Base-by-base conservation (phyloP, 2,797 vertebrate species). In the Crocodylus rhombifer region DNA sequence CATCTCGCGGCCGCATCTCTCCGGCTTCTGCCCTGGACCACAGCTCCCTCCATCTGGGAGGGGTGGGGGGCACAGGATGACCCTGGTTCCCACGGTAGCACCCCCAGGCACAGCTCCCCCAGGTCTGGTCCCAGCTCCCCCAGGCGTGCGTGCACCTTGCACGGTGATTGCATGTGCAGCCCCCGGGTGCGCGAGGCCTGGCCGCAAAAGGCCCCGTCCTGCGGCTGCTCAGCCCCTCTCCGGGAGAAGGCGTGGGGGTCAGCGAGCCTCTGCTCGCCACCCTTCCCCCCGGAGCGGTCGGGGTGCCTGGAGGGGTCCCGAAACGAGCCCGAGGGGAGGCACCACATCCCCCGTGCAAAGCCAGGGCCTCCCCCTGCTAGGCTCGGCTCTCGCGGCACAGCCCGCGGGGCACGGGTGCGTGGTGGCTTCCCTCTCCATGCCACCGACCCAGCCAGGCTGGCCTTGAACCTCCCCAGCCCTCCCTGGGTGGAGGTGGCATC, bases 21-120 rank as follows among this genome's bases (percentile, higher is more conserved):
- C 28, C 84, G 21, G 71, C 23, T 5, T 26, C 51, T 0, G 0
- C 1, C 0, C 36, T 10, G 0, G 3, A n/a, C 6, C 0, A 8
- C 20, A 36, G 21, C 51, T 51, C 42, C 42, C 42, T 51, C 42
- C 42, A 10, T 51, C 42, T 51, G 42, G 42, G 42, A 42, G 42
- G 42, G 42, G 42, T 42, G 3, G 28, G 67, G 33, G 11, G 4
- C 20, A 23, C 33, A 42, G 67, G 67, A 20, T 71, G 20, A 12
- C 67, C 7, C 33, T 71, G 67, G 67, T 7, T 71, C 67, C 6
- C 67, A 36, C 18, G 11, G 65, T 20, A 18, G 7, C 33, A 36
- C 30, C 67, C 13, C 67, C 33, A 15, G 21, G 36, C 33, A 16
- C 61, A 12, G 61, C 21, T 62, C 61, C 21, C 61, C 21, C 21